Evolutionary conservation across 37 sponge, comb jelly and placozoan genomes (phyloP).

Genomic region (Petrosia ficiformis): DNA sequence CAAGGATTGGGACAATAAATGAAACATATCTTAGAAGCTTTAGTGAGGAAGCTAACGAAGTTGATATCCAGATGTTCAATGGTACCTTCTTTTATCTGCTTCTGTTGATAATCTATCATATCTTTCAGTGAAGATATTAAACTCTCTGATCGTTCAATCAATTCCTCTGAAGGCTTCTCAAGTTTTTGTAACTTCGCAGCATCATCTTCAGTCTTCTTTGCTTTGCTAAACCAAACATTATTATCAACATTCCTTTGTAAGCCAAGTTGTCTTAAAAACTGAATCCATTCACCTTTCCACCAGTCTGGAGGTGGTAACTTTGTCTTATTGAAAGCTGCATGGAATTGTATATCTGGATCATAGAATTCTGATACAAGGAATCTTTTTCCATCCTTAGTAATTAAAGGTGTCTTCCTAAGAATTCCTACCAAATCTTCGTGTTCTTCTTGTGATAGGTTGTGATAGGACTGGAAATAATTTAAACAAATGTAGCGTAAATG

Average conservation of each 20-base stretch:
- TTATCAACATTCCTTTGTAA: conserved; percentile 7
- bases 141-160: not conserved
- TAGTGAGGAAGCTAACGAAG: not conserved
- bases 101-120: not conserved
- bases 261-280: conserved; percentile 21
- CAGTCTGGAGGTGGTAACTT: conserved; percentile 25
- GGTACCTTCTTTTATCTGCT: not conserved
- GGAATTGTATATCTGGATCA: conserved; percentile 30
- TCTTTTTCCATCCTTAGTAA: not conserved
- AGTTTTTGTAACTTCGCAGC: not conserved
- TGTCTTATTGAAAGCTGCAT: conserved; percentile 2
- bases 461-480: not conserved
- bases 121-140: conserved; percentile 8
- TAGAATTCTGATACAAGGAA: conserved; percentile 25
- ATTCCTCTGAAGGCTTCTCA: not conserved
- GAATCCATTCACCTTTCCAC: conserved; percentile 3
- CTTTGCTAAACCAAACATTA: conserved; percentile 6
- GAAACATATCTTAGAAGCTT: conserved; percentile 17
- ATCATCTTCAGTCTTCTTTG: not conserved
- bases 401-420: conserved; percentile 18
- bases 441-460: not conserved
- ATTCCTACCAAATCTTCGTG: not conserved
- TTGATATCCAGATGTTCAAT: not conserved
- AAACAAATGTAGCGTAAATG: conserved; percentile 7
- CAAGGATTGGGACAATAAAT: not conserved